Percentiles rank a stretch among this genome's conserved stretches.
Evolutionary conservation across 1,140 invertebrate genomes (phyloP).

Genomic region (Pachyrhynchus sulphureomaculatus): DNA sequence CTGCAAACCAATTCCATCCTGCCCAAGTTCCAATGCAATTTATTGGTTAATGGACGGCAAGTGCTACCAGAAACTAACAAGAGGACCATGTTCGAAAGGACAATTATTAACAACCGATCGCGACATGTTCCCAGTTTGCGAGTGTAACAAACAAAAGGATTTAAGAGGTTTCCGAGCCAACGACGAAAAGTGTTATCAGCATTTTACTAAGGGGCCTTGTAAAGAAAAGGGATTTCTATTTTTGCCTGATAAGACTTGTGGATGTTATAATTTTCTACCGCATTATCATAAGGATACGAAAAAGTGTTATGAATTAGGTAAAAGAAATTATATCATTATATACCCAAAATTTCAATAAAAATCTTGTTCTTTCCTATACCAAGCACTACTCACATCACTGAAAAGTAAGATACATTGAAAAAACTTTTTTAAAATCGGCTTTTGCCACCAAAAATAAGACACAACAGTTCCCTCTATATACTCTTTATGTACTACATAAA

Average conservation of each 20-base stretch:
- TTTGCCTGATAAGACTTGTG: constrained; percentile 69
- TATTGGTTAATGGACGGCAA: constrained; percentile 72
- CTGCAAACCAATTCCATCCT: constrained; percentile 64
- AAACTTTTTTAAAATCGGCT: no score
- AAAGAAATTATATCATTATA: no score
- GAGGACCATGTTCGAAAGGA: constrained; percentile 74
- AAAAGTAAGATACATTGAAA: no score
- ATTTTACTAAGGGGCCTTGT: constrained; percentile 76
- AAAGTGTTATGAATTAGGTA: constrained; percentile 76
- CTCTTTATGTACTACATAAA: no score
- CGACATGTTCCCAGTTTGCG: constrained; percentile 39
- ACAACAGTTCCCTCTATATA: no score
- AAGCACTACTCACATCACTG: no score
- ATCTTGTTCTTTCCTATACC: no score
- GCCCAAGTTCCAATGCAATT: constrained; percentile 60
- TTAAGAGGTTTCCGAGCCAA: constrained; percentile 35
- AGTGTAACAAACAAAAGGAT: constrained; percentile 31
- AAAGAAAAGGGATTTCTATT: constrained; percentile 71
- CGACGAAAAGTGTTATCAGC: constrained; percentile 70
- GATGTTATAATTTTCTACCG: constrained; percentile 66
- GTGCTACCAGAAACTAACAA: constrained; percentile 67
- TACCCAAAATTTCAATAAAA: no score
- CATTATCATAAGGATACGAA: constrained; percentile 68
- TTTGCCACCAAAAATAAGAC: no score
- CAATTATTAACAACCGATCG: constrained; percentile 60